phyloP scores from a whole-genome alignment of 1,140 invertebrate genomes.

The Drosophila parvula region DNA sequence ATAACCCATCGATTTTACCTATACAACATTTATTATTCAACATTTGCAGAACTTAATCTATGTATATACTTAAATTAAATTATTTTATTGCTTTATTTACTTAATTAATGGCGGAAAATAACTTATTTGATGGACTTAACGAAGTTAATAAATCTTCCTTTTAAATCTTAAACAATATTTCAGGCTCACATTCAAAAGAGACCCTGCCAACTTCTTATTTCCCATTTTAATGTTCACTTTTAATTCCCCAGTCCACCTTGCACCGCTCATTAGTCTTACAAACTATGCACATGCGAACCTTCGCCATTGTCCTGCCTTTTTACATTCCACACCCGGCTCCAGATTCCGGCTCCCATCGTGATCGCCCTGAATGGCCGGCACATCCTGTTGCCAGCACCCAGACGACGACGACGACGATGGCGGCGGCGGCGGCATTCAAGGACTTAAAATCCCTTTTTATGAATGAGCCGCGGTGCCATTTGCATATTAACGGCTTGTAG shows the following conservation, averaged over 20 bases:
- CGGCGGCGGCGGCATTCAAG: constrained; percentile 26
- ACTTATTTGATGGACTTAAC: neutral
- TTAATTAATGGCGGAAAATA: too few species aligned
- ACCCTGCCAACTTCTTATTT: neutral
- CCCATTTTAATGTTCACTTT: constrained; percentile 31
- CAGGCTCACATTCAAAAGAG: neutral
- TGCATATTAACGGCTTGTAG: constrained; percentile 78
- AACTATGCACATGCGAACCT: constrained; percentile 46
- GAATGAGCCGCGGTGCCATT: constrained; percentile 61
- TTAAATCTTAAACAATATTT: neutral
- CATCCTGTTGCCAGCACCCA: constrained; percentile 49
- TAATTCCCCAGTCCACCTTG: constrained; percentile 25
- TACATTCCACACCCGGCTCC: constrained; percentile 3
- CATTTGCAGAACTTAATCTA: too few species aligned
- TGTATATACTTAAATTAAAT: too few species aligned
- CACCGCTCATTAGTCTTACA: constrained; percentile 48
- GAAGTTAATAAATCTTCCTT: neutral
- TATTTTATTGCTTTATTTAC: neutral
- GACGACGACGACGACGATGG: constrained; percentile 9
- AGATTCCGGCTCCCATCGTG: constrained; percentile 18
- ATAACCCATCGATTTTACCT: too few species aligned
- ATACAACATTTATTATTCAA: too few species aligned
- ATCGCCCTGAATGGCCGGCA: constrained; percentile 46
- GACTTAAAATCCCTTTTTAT: constrained; percentile 52
- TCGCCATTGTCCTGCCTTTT: constrained; percentile 38